phyloP scores from a whole-genome alignment of 2,888 invertebrate genomes.

The Heliconius erato region DNA sequence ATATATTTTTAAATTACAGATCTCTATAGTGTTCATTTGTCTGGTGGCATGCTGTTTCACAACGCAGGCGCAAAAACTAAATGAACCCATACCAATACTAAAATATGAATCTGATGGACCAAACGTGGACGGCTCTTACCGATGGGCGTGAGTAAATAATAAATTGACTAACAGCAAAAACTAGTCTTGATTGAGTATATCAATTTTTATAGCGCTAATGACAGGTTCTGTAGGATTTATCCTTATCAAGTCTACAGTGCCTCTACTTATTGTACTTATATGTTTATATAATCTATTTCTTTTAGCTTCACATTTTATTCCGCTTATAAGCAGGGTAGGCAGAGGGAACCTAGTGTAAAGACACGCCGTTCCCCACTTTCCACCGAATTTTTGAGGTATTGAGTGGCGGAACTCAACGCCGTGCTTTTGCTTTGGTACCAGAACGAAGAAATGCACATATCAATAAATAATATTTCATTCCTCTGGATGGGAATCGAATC shows the following conservation, averaged over 20 bases:
- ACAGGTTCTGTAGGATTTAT: not conserved
- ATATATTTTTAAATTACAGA: conserved; percentile 61
- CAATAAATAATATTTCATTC: too few species aligned
- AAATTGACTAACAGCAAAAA: conserved; percentile 5
- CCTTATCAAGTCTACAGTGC: not conserved
- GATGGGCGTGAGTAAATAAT: conserved; percentile 81
- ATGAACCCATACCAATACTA: conserved; percentile 86
- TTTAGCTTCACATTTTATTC: too few species aligned
- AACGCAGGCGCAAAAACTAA: conserved; percentile 62
- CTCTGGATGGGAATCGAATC: too few species aligned
- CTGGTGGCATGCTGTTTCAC: conserved; percentile 59
- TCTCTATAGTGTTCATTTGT: conserved; percentile 64
- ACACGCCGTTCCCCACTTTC: too few species aligned
- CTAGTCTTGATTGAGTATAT: not conserved
- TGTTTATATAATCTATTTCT: too few species aligned
- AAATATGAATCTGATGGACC: conserved; percentile 87
- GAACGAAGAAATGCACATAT: too few species aligned
- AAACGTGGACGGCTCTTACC: conserved; percentile 87
- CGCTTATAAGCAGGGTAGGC: too few species aligned
- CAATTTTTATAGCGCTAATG: not conserved
- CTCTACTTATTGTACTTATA: not conserved
- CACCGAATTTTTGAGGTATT: too few species aligned
- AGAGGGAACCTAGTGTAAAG: too few species aligned
- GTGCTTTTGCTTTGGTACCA: too few species aligned
- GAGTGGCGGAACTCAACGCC: too few species aligned